Base-by-base conservation (phyloP, 2,113 vertebrate species). In the Asarcornis scutulata region DNA sequence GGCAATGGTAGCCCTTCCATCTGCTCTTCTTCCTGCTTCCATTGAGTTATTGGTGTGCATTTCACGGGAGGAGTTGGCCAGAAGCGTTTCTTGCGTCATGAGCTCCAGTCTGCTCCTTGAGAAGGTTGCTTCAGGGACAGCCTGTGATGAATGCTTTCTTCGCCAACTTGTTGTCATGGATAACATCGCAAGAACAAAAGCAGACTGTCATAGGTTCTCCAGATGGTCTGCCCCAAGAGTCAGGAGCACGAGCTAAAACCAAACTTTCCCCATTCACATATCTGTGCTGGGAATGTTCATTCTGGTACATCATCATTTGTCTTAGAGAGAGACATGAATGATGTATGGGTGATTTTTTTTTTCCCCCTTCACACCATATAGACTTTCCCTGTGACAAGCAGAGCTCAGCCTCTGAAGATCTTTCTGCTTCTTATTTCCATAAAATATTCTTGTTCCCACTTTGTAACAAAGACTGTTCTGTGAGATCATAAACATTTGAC, bases 151-250 rank as follows among this genome's bases (percentile, higher is more conserved):
- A 76, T 31, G 26, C 14, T 72, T 90, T 38, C 66, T 93, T 93
- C 83, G 88, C 64, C 95, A 95, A 68, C 60, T 68, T 90, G 50
- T 80, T 91, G 79, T 89, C 90, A 75, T 75, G 73, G 83, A 78
- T 86, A 90, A 90, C 22, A 68, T 56, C 90, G 56, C 67, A 86
- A 13, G 88, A 93, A 90, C 44, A 85, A 64, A 56, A 86, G 55
- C 40, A 81, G 59, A 48, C 79, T 87, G 78, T 56, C 3, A 0
- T 4, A 59, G 34, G 83, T 67, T 93, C 86, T 78, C 76, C 83
- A 80, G 52, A 75, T 38, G 73, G 59, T 32, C 64, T 94, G 52
- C 9, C 73, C 92, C 34, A 58, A 44, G 89, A 9, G 17, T 63
- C 27, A 17, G 77, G 34, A 69, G 2, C 11, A n/a, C 4, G 9